Conservation (phyloP, 2,113 vertebrate species). For the Alaudala cheleensis region DNA sequence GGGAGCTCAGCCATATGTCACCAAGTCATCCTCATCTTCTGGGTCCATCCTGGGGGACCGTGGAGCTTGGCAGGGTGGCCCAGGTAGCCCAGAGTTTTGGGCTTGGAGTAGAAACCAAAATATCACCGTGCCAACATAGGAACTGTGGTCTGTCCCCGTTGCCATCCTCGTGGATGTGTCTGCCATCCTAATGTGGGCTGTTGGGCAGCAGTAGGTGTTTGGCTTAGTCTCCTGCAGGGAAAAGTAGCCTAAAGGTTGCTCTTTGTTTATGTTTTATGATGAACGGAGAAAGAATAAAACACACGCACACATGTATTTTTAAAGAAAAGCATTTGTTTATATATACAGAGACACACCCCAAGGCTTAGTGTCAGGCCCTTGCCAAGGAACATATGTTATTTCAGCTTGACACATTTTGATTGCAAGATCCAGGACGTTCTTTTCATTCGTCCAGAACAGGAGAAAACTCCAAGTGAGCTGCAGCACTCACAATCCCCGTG, state of each 20-base stretch:
- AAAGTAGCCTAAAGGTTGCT: not conserved
- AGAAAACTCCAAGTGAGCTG: conserved; percentile 8
- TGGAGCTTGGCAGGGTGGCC: not conserved
- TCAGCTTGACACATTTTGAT: conserved; percentile 46
- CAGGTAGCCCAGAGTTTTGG: not conserved
- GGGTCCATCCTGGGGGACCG: not conserved
- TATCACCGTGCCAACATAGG: accelerated
- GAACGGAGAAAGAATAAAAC: not conserved
- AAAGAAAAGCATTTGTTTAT: conserved; percentile 29
- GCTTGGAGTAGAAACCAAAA: not conserved
- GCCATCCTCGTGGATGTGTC: not conserved
- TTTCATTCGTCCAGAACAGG: not conserved
- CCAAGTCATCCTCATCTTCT: not conserved
- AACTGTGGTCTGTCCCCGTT: not conserved
- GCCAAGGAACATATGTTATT: conserved; percentile 37
- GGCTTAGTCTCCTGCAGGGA: not conserved
- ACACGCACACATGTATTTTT: not conserved
- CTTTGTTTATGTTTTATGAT: not conserved
- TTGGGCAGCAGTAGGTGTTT: not conserved
- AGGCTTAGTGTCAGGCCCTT: not conserved
- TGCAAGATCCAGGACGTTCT: conserved; percentile 38
- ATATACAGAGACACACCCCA: not conserved
- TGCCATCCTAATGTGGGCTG: not conserved
- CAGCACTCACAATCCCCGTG: not conserved
- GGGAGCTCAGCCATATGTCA: conserved; percentile 11